Conservation (phyloP, 2,888 invertebrate genomes). For the Diploptera punctata region DNA sequence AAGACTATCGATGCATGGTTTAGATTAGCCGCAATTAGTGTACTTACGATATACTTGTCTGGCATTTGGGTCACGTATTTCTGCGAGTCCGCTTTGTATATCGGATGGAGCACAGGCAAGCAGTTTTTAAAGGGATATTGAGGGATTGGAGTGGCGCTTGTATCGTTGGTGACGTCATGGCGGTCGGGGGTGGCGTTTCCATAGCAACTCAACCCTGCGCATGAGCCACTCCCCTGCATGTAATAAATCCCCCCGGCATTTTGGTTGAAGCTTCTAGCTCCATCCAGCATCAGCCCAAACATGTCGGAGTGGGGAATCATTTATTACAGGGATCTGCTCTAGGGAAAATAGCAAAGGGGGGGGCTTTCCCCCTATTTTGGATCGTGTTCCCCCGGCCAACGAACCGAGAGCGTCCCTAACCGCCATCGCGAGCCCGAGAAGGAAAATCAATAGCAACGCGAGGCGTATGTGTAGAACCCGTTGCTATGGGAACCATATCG, state of each 20-base stretch:
- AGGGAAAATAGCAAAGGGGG: slow-evolving; percentile 35
- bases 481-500: slow-evolving; percentile 26
- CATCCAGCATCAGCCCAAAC: slow-evolving; percentile 15
- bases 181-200: slow-evolving; percentile 22
- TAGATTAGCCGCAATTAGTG: too few species aligned
- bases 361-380: neutral
- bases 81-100: neutral
- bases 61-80: too few species aligned
- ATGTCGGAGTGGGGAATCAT: slow-evolving; percentile 34
- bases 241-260: slow-evolving; percentile 39
- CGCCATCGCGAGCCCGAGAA: slow-evolving; percentile 5
- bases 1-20: too few species aligned
- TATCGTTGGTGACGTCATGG: slow-evolving; percentile 24
- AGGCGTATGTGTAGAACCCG: slow-evolving; percentile 1
- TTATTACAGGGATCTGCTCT: slow-evolving; percentile 39
- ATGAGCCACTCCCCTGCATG: slow-evolving; percentile 28
- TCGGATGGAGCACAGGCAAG: slow-evolving; percentile 10
- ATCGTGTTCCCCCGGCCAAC: neutral
- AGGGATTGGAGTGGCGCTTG: slow-evolving; percentile 19
- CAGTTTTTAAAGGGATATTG: slow-evolving; percentile 16
- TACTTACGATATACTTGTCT: too few species aligned
- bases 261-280: slow-evolving; percentile 1
- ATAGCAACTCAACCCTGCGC: slow-evolving; percentile 26
- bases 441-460: slow-evolving; percentile 27
- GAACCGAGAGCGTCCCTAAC: slow-evolving; percentile 6